phyloP scores from a whole-genome alignment of 1,140 invertebrate genomes.

The Bombus sylvicola region DNA sequence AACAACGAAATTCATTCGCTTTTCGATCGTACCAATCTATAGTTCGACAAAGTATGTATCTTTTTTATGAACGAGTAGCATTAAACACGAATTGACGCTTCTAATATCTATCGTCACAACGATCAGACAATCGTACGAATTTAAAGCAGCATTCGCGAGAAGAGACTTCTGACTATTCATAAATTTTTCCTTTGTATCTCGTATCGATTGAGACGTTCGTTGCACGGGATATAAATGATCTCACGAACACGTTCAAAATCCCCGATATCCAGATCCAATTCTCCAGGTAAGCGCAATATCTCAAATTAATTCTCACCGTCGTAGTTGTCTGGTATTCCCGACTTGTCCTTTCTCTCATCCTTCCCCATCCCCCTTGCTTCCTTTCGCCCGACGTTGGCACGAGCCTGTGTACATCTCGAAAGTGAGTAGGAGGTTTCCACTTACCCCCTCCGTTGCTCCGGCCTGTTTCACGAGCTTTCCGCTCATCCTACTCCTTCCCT shows the following conservation, averaged over 20 bases:
- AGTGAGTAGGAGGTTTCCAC: slow-evolving; percentile 39
- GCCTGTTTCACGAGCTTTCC: slow-evolving; percentile 54
- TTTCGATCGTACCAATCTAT: not conserved
- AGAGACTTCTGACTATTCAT: not conserved
- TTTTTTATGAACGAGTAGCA: too few relatives aligned
- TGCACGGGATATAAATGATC: not conserved
- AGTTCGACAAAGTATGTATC: not conserved
- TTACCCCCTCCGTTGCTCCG: slow-evolving; percentile 8
- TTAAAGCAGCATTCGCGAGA: not conserved
- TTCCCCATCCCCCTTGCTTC: slow-evolving; percentile 22
- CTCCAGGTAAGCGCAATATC: slow-evolving; percentile 28
- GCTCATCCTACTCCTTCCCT: slow-evolving; percentile 37
- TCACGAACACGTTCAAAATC: not conserved
- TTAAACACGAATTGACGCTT: not conserved
- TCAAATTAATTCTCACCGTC: slow-evolving; percentile 55
- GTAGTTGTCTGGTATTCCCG: slow-evolving; percentile 28
- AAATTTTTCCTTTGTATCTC: not conserved
- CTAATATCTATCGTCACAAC: too few relatives aligned
- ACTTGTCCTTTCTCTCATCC: slow-evolving; percentile 34
- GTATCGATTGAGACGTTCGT: not conserved
- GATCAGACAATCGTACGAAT: not conserved
- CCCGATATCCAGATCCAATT: not conserved
- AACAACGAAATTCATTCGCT: not conserved
- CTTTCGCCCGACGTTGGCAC: slow-evolving; percentile 44
- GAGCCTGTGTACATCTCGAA: slow-evolving; percentile 50